A percentile compares a stretch with the other conserved stretches of the same genome.
These are phyloP conservation scores for Steatocranus sp. DNA, from an alignment of 2,797 vertebrate genomes.

Conservation along the genomic window DNA sequence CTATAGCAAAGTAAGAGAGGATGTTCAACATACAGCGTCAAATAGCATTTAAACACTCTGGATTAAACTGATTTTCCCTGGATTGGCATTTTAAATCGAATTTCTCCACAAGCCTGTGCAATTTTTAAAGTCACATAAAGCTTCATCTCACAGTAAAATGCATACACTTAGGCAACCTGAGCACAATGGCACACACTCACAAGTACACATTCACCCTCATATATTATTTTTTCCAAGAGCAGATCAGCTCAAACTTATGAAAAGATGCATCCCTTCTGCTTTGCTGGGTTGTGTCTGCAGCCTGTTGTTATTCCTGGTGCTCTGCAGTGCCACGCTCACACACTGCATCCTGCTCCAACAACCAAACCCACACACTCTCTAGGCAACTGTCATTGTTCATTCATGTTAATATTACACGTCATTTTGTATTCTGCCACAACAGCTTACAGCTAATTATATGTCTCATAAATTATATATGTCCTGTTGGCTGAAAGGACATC, in stretches of 20 bases:
- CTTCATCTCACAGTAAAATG: background rate
- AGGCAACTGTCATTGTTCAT: conserved; percentile 60
- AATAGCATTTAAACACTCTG: background rate
- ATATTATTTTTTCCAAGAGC: background rate
- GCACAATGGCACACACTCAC: background rate
- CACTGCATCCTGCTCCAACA: conserved; percentile 24
- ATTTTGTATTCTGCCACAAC: conserved; percentile 66
- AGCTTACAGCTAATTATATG: conserved; percentile 67
- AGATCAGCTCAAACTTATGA: conserved; percentile 8
- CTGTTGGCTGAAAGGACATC: conserved; percentile 36
- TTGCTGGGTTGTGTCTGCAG: conserved; percentile 24
- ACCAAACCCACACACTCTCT: conserved; percentile 15
- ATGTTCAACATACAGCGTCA: background rate
- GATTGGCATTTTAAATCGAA: background rate
- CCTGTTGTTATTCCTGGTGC: conserved; percentile 42
- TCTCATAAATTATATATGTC: conserved; percentile 63
- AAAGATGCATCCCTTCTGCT: background rate
- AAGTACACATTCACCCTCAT: background rate
- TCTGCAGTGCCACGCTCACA: conserved; percentile 38
- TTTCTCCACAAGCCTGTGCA: background rate
- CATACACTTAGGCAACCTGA: background rate
- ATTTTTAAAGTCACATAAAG: background rate
- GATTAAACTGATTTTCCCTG: background rate
- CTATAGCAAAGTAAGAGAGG: background rate
- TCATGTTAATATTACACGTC: conserved; percentile 61